phyloP scores from a whole-genome alignment of 2,888 invertebrate genomes.

The Drosophila falleni region DNA sequence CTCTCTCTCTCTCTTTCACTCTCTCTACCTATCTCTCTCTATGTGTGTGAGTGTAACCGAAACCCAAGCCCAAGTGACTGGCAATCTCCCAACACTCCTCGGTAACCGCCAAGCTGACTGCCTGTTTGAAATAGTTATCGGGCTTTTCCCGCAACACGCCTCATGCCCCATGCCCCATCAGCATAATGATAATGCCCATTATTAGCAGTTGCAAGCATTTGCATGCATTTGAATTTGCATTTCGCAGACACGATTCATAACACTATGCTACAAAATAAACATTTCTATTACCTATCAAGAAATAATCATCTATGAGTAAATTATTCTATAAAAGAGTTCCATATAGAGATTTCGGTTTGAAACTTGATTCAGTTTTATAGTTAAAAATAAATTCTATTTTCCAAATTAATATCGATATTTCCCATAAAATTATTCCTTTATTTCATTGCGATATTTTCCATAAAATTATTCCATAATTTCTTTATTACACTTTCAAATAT shows the following conservation, averaged over 20 bases:
- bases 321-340: too few relatives aligned
- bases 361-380: too few relatives aligned
- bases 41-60: slow-evolving; percentile 25
- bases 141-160: slow-evolving; percentile 38
- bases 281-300: not conserved
- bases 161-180: slow-evolving; percentile 23
- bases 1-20: too few relatives aligned
- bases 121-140: slow-evolving; percentile 70
- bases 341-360: too few relatives aligned
- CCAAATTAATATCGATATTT: too few relatives aligned
- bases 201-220: slow-evolving; percentile 74
- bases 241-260: slow-evolving; percentile 41
- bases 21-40: too few relatives aligned
- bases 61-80: slow-evolving; percentile 32
- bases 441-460: too few relatives aligned
- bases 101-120: slow-evolving; percentile 27
- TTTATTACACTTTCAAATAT: too few relatives aligned
- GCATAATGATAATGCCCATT: slow-evolving; percentile 72
- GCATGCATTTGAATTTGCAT: slow-evolving; percentile 69
- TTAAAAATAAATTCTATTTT: too few relatives aligned
- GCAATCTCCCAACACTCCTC: not conserved
- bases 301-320: too few relatives aligned
- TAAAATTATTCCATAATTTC: too few relatives aligned
- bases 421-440: too few relatives aligned
- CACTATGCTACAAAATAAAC: slow-evolving; percentile 35